Base-by-base conservation (phyloP, 2,888 invertebrate genomes). In the Panzeria rudis region DNA sequence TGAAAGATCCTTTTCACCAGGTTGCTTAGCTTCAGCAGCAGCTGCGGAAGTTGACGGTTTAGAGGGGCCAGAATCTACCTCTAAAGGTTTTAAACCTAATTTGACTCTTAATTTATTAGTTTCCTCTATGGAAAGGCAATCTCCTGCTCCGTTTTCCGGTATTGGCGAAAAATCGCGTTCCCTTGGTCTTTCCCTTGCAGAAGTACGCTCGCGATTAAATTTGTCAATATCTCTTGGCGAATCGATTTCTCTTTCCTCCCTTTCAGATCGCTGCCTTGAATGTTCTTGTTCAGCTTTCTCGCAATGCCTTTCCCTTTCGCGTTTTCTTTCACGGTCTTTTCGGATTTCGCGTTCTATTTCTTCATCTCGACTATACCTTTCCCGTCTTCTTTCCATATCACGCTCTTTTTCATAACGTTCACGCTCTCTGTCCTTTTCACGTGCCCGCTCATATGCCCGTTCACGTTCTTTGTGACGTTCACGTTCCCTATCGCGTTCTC, bases 21-120 rank as follows among this genome's bases (percentile, higher is more conserved):
- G 79, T 6, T 72, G 79, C 29, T 78, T 86, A 5, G 73, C 72
- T 41, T 87, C 87, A 8, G 61, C 83, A 4, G 80, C 66, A 2
- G 85, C 81, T 8, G 84, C 76, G 0, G 87, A 79, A 4, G 86
- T 69, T 7, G 87, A 71, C 2, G 89, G 80, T 61, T 89, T 89
- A 13, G 82, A 88, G 0, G 92, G 88, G 0, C 90, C 91, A 3
- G 89, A 86, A 15, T 94, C 93, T 0, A 96, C 93, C 89, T 98
- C 96, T 4, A 99, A 93, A 0, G 99, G 99, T 90, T 98, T 98
- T 44, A 99, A 93, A 0, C 99, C 99, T 29, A 99, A 94, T 91
- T 98, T 98, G 1, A 97, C 97, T 89, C 99, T 94, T 13, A 99
- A 93, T 87, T 96, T 96, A 93, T 98, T 98, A 6, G 97, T 97